Conservation (phyloP, 2,888 invertebrate genomes). For the Drosophila picticornis region DNA sequence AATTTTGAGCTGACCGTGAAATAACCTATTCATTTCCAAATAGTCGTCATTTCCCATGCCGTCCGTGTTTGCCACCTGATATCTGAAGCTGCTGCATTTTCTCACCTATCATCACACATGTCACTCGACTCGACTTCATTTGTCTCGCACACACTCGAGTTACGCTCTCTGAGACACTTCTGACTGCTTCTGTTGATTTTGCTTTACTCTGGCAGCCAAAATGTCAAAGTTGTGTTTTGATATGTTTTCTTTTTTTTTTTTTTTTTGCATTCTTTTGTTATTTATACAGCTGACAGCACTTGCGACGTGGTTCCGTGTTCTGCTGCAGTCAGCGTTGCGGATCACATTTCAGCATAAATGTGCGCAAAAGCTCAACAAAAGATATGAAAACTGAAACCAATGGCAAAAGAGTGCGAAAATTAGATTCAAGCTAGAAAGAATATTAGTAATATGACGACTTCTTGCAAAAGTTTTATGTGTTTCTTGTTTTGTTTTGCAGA, state of each 20-base stretch:
- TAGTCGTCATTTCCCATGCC: conserved; percentile 24
- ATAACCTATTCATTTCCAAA: conserved; percentile 34
- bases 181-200: conserved; percentile 36
- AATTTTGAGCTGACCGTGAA: conserved; percentile 47
- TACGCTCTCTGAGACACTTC: conserved; percentile 12
- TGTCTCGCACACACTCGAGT: conserved; percentile 18
- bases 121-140: conserved; percentile 22
- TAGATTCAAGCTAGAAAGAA: background rate
- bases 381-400: conserved; percentile 21
- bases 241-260: background rate
- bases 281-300: conserved; percentile 47
- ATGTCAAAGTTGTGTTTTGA: conserved; percentile 35
- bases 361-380: conserved; percentile 9
- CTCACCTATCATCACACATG: conserved; percentile 14
- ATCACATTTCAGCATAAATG: conserved; percentile 24
- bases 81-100: conserved; percentile 33
- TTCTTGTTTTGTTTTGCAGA: background rate
- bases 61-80: conserved; percentile 30
- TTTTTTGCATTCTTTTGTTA: conserved; percentile 6
- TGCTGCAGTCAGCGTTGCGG: conserved; percentile 25
- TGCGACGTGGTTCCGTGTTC: conserved; percentile 43
- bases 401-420: background rate
- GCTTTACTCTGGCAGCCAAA: conserved; percentile 52
- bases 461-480: background rate
- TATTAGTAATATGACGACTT: background rate